A percentile compares a stretch with the other conserved stretches of the same genome.
Evolutionary conservation across 2,888 invertebrate species (phyloP).

Genomic region (Pyrochroa serraticornis): DNA sequence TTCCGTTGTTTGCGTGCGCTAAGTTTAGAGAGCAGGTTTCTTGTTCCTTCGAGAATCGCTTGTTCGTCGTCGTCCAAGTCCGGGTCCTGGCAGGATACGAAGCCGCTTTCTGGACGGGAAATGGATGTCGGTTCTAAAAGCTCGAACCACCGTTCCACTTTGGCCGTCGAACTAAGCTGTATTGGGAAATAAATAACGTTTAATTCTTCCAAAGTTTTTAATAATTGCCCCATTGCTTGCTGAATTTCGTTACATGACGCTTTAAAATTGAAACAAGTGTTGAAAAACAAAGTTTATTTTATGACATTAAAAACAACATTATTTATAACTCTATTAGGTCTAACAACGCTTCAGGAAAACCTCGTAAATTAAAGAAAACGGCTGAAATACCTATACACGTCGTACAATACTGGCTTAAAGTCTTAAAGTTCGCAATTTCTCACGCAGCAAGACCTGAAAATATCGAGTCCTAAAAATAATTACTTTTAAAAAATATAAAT

Average conservation of each 20-base stretch:
- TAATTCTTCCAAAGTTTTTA: background rate
- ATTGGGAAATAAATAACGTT: conserved; percentile 32
- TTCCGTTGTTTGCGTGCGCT: conserved; percentile 74
- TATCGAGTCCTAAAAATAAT: too few relatives aligned
- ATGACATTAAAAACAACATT: conserved; percentile 19
- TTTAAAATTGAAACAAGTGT: background rate
- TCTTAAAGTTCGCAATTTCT: too few relatives aligned
- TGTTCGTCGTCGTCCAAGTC: conserved; percentile 61
- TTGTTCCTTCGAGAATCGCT: conserved; percentile 70
- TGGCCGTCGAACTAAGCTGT: conserved; percentile 77
- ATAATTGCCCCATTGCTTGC: conserved; percentile 18
- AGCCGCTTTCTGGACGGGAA: conserved; percentile 79
- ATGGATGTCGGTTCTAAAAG: conserved; percentile 69
- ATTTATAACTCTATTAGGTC: background rate
- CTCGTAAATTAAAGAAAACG: background rate
- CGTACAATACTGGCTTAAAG: conserved; percentile 20
- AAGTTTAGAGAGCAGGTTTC: conserved; percentile 70
- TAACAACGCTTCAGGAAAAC: conserved; percentile 12
- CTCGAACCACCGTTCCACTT: conserved; percentile 83
- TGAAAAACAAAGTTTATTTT: conserved; percentile 22
- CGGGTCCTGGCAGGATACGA: conserved; percentile 71
- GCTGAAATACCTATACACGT: conserved; percentile 10
- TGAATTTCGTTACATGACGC: conserved; percentile 2
- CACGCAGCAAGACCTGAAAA: too few relatives aligned
- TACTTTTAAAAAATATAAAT: background rate